Percentiles rank a stretch among this genome's conserved stretches.
phyloP scores from a whole-genome alignment of 2,888 invertebrate genomes.

The Nomada flava region DNA sequence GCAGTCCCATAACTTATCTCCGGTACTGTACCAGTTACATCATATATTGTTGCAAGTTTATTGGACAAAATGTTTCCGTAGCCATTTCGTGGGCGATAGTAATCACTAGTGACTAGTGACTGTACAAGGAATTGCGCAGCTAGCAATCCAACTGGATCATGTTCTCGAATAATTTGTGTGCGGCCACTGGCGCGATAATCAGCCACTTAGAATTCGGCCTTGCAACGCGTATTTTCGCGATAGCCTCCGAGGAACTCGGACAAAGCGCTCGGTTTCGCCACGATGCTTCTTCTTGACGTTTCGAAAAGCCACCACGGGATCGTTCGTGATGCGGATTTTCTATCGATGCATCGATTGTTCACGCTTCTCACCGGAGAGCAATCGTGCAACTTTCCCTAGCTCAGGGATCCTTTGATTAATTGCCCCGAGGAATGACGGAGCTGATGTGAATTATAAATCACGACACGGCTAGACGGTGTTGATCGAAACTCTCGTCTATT shows the following conservation, averaged over 20 bases:
- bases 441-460: conserved; percentile 62
- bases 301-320: conserved; percentile 21
- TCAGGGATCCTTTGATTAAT: conserved; percentile 60
- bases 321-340: conserved; percentile 28
- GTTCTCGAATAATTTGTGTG: no score
- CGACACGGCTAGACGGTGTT: conserved; percentile 52
- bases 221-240: neutral
- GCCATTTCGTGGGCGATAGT: no score
- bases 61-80: no score
- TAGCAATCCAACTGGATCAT: no score
- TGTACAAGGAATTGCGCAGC: no score
- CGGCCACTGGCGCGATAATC: no score
- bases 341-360: conserved; percentile 55
- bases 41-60: no score
- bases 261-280: neutral
- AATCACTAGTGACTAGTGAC: no score
- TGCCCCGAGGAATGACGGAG: conserved; percentile 55
- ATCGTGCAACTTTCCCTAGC: conserved; percentile 48
- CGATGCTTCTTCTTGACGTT: conserved; percentile 16
- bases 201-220: conserved; percentile 18
- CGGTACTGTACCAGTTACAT: no score
- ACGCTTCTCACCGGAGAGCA: conserved; percentile 44
- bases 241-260: neutral
- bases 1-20: no score
- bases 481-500: conserved; percentile 48